Percentiles rank a stretch among this genome's conserved stretches.
Conservation (phyloP, 2,113 vertebrate genomes). For the Toxotes chatareus region DNA sequence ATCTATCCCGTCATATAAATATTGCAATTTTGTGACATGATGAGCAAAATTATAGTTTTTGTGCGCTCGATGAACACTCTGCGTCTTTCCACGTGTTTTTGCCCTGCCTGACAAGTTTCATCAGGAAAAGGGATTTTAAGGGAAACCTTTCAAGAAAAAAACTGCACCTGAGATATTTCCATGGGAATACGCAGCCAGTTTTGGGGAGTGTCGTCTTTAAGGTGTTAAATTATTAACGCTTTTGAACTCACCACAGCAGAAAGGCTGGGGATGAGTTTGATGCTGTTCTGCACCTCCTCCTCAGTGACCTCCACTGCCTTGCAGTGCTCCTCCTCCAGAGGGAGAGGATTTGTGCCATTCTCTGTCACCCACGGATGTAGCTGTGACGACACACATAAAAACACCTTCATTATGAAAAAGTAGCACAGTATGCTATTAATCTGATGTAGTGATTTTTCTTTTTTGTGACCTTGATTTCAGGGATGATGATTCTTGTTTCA, state of each 20-base stretch:
- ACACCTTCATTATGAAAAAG: neutral
- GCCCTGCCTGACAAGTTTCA: too few relatives aligned
- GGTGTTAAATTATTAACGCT: neutral
- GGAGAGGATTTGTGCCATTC: constrained; percentile 85
- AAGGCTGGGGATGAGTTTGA: constrained; percentile 93
- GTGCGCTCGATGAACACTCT: neutral
- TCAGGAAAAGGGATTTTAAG: neutral
- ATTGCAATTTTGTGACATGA: neutral
- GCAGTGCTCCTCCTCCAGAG: constrained; percentile 95
- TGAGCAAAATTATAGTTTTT: neutral
- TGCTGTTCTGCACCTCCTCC: constrained; percentile 95
- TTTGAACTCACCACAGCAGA: constrained; percentile 90
- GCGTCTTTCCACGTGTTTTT: neutral
- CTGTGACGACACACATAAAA: constrained; percentile 67
- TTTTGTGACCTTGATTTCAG: constrained; percentile 90
- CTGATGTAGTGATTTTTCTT: neutral
- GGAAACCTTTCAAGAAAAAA: neutral
- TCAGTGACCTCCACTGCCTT: constrained; percentile 92
- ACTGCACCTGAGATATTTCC: neutral
- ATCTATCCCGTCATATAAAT: neutral
- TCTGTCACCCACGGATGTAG: constrained; percentile 91
- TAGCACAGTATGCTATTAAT: neutral
- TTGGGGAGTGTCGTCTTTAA: neutral
- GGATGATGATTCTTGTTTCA: constrained; percentile 90
- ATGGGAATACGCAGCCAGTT: neutral